A percentile compares a stretch with the other conserved stretches of the same genome.
Evolutionary conservation across 2,113 vertebrate genomes (phyloP).

Genomic region (Cynoglossus semilaevis): DNA sequence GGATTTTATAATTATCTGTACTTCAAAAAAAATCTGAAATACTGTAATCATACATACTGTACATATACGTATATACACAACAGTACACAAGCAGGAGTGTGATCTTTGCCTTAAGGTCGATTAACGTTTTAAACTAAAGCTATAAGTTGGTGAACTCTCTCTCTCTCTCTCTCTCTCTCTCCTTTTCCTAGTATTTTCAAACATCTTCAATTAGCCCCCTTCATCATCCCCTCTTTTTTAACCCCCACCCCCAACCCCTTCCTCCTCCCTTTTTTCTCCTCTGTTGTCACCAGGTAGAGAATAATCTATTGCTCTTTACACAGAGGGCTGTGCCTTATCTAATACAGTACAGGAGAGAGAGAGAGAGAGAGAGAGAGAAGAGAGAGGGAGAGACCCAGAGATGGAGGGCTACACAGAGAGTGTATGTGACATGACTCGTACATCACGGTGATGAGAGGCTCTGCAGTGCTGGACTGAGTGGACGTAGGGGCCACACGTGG

Average conservation of each 20-base stretch:
- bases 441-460: conserved; percentile 56
- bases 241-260: conserved; percentile 51
- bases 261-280: conserved; percentile 30
- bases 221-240: conserved; percentile 54
- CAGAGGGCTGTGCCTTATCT: conserved; percentile 59
- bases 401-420: conserved; percentile 5
- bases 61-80: too few relatives aligned
- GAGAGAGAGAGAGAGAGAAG: conserved; percentile 27
- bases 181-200: conserved; percentile 37
- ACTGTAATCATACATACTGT: too few relatives aligned
- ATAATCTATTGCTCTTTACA: conserved; percentile 64
- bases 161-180: too few relatives aligned
- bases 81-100: too few relatives aligned
- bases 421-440: conserved; percentile 44
- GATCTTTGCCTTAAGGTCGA: too few relatives aligned
- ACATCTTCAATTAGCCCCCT: conserved; percentile 60
- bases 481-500: conserved; percentile 37
- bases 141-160: background rate
- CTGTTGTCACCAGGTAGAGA: conserved; percentile 62
- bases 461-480: conserved; percentile 44
- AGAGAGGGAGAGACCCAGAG: conserved; percentile 28
- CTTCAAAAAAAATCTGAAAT: too few relatives aligned
- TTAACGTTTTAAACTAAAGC: too few relatives aligned
- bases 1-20: too few relatives aligned
- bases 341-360: conserved; percentile 58